Evolutionary conservation across 2,113 vertebrate genomes (phyloP), one percentile per base, ranked within the genome.

Genomic region (Bos javanicus): DNA sequence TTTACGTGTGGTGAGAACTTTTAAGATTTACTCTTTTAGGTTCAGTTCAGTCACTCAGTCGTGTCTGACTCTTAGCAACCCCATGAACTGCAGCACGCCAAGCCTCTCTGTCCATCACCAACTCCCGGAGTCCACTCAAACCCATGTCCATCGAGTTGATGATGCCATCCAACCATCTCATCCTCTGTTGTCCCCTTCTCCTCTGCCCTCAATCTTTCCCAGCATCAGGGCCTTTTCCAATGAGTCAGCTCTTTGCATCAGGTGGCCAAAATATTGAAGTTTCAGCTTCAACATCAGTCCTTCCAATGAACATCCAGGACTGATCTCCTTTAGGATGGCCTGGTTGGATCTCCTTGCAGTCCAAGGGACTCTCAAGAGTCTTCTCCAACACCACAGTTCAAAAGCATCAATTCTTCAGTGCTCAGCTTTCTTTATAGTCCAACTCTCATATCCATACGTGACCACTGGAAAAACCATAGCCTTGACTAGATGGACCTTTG

Each of bases 61-160:
- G 4, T 67, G 7, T 67, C 33, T 2, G 0, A 19, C 62, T n/a
- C 62, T 67, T n/a, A 10, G 62, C 0, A 0, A 67, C 16, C 33
- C 7, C 33, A 19, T 67, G 64, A 67, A n/a, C 16, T 33, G 7
- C 4, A n/a, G 62, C 33, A n/a, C 1, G 4, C 33, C 62, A 67
- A 33, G 16, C 62, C 16, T 67, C 33, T 16, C 62, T 67, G 62
- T 67, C 16, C 16, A 67, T 67, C 62, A 2, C 62, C 62, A 67
- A n/a, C 33, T 67, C 33, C 62, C 0, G 2, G 62, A 67, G 16
- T n/a, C 16, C 33, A 67, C 62, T 15, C 2, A 67, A 67, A 67
- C 33, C 33, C 62, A n/a, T 67, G 62, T 67, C 17, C 33, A 67
- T 19, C 1, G 16, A n/a, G 62, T n/a, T 1, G 8, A 4, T n/a